Evolutionary conservation across 2,113 vertebrate genomes (phyloP).

Genomic region (Galeopterus variegatus): DNA sequence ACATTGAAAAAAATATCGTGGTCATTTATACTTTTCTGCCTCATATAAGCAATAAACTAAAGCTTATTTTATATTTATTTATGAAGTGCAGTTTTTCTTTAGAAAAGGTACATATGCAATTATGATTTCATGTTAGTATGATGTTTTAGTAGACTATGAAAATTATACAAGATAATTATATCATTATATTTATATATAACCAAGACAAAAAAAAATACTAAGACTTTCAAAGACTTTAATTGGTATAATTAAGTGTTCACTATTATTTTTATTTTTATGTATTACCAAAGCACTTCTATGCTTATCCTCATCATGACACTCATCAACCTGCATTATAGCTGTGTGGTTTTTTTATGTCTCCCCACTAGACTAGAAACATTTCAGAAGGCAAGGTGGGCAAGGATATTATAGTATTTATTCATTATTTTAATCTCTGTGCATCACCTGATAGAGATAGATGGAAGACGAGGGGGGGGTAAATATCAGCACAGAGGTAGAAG

Average conservation of each 20-base stretch:
- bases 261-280: constrained; percentile 51
- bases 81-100: neutral
- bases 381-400: neutral
- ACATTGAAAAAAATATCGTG: neutral
- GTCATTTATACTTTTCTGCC: constrained; percentile 29
- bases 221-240: constrained; percentile 29
- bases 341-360: neutral
- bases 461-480: neutral
- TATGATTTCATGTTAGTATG: constrained; percentile 14
- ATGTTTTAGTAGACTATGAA: constrained; percentile 12
- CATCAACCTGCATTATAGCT: neutral
- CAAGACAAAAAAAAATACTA: neutral
- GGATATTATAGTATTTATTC: neutral
- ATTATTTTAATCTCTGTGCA: neutral
- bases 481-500: neutral
- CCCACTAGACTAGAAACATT: constrained; percentile 15
- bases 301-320: neutral
- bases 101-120: neutral
- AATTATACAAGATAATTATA: constrained; percentile 35
- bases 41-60: neutral
- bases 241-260: neutral
- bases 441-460: neutral
- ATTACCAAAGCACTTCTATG: neutral
- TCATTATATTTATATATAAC: constrained; percentile 15
- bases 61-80: constrained; percentile 57